Conservation (phyloP, 2,797 vertebrate genomes). For the Labroides dimidiatus region DNA sequence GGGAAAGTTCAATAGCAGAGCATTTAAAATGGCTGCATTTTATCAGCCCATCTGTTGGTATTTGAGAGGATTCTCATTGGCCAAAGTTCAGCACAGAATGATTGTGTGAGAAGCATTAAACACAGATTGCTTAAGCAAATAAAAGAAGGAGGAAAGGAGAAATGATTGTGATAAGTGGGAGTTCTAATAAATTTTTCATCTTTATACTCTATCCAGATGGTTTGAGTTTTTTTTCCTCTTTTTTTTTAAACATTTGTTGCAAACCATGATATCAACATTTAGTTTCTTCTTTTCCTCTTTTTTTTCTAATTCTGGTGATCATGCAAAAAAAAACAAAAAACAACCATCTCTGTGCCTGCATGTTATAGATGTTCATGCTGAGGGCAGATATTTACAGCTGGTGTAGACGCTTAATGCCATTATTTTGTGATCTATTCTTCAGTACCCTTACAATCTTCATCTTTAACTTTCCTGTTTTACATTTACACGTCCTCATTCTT, state of each 20-base stretch:
- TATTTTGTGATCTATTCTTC: background rate
- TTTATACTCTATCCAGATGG: conserved; percentile 15
- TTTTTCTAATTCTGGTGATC: background rate
- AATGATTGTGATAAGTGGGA: conserved; percentile 4
- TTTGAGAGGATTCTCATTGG: conserved; percentile 1
- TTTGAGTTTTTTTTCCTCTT: background rate
- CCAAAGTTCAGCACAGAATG: background rate
- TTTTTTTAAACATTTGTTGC: background rate
- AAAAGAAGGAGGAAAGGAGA: background rate
- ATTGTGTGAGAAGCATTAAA: conserved; percentile 5
- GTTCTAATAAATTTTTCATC: conserved; percentile 10
- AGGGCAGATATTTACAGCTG: background rate
- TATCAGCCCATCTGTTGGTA: background rate
- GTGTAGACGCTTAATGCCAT: background rate
- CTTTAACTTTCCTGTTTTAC: conserved; percentile 1
- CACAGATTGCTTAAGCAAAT: background rate
- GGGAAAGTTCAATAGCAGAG: conserved; percentile 4
- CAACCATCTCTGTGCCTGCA: background rate
- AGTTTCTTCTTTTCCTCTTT: background rate
- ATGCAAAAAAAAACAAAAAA: background rate
- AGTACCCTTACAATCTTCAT: background rate
- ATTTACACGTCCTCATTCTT: conserved; percentile 34
- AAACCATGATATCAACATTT: background rate
- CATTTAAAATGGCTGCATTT: background rate
- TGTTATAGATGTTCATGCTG: background rate